Evolutionary conservation across 2,797 vertebrate genomes (phyloP).

Genomic region (Pangasius djambal): DNA sequence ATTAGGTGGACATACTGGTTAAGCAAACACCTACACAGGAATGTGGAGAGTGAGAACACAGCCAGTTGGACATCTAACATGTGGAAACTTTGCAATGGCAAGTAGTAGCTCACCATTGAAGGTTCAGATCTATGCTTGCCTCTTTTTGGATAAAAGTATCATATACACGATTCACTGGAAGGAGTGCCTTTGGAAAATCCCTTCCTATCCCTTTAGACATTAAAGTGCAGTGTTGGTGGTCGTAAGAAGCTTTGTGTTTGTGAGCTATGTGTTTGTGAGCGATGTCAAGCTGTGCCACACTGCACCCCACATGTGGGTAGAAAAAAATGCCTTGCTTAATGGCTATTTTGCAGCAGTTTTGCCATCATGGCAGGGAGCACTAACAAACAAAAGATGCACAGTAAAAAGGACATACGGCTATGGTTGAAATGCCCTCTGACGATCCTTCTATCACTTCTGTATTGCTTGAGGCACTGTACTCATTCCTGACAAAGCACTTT

Average conservation of each 20-base stretch:
- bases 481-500: conserved; percentile 41
- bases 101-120: background rate
- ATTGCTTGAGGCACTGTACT: background rate
- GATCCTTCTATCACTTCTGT: background rate
- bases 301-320: background rate
- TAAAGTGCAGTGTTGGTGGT: background rate
- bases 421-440: conserved; percentile 19
- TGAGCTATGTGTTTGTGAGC: background rate
- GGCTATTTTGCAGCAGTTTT: background rate
- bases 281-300: background rate
- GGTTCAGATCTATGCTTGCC: background rate
- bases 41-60: background rate
- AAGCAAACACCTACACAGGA: background rate
- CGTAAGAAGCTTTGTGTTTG: background rate
- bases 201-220: background rate
- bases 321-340: background rate
- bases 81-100: background rate
- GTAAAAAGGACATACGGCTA: conserved; percentile 17
- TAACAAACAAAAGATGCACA: conserved; percentile 20
- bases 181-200: background rate
- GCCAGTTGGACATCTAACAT: background rate
- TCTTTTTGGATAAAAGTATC: background rate
- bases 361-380: background rate
- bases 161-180: background rate
- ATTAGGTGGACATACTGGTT: background rate